Evolutionary conservation across 2,797 vertebrate genomes (phyloP).

Genomic region (Leptatherina wallacei): DNA sequence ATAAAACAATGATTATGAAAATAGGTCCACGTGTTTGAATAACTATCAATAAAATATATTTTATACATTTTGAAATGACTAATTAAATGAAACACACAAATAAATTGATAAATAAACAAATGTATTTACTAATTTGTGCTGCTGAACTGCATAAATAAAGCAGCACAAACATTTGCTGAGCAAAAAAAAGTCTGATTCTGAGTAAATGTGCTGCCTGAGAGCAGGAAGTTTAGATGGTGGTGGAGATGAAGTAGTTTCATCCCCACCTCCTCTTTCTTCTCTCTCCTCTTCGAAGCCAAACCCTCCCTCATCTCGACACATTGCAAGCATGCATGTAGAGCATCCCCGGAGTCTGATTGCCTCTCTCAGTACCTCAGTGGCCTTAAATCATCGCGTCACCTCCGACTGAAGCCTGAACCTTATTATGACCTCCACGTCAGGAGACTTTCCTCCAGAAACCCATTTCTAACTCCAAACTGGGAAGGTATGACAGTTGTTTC

Average conservation of each 20-base stretch:
- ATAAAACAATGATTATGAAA: not conserved
- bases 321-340: constrained; percentile 46
- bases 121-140: too few relatives aligned
- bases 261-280: constrained; percentile 26
- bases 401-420: constrained; percentile 13
- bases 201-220: not conserved
- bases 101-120: not conserved
- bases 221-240: constrained; percentile 26
- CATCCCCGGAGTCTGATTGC: constrained; percentile 32
- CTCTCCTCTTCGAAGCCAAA: constrained; percentile 10
- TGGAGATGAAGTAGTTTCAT: constrained; percentile 43
- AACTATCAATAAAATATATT: not conserved
- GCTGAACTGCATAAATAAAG: not conserved
- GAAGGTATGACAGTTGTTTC: constrained; percentile 67
- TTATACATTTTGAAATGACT: not conserved
- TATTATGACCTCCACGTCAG: constrained; percentile 48
- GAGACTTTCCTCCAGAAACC: constrained; percentile 27
- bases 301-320: constrained; percentile 61
- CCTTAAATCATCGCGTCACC: constrained; percentile 38
- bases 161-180: not conserved
- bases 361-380: constrained; percentile 52
- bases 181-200: not conserved
- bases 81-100: not conserved
- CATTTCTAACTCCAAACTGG: constrained; percentile 44
- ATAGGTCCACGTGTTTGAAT: not conserved